Conservation (phyloP, 2,113 vertebrate species). For the Stomatorhinus ivindoensis region DNA sequence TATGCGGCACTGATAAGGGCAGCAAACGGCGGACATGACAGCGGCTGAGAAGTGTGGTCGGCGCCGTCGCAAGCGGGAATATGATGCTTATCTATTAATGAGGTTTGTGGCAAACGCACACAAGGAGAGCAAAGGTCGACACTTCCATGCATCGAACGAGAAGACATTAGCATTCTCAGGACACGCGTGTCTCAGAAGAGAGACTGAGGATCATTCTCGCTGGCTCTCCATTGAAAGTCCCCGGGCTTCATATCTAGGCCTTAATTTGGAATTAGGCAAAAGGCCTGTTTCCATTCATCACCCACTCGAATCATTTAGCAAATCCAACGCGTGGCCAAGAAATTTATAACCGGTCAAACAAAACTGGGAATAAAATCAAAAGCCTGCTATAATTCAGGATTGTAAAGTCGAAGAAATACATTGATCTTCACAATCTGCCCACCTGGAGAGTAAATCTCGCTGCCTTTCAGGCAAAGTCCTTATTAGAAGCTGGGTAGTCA, state of each 20-base stretch:
- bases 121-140: not conserved
- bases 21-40: not conserved
- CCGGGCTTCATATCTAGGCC: not conserved
- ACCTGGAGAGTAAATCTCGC: not conserved
- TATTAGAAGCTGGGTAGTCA: not conserved
- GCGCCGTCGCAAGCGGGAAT: not conserved
- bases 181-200: not conserved
- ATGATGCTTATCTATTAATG: not conserved
- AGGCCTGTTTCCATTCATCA: not conserved
- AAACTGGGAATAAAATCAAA: constrained; percentile 8
- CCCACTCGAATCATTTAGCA: not conserved
- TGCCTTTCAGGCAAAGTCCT: not conserved
- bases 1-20: not conserved
- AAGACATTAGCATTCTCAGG: not conserved
- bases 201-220: not conserved
- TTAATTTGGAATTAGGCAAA: not conserved
- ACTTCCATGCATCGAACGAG: not conserved
- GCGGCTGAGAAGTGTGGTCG: not conserved
- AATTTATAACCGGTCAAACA: not conserved
- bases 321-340: not conserved
- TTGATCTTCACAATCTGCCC: not conserved
- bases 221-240: not conserved
- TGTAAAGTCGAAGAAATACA: not conserved
- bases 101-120: not conserved
- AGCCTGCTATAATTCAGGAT: not conserved